Percentiles rank a stretch among this genome's conserved stretches.
Conservation (phyloP, 1,140 invertebrate species). For the Eueides isabella region DNA sequence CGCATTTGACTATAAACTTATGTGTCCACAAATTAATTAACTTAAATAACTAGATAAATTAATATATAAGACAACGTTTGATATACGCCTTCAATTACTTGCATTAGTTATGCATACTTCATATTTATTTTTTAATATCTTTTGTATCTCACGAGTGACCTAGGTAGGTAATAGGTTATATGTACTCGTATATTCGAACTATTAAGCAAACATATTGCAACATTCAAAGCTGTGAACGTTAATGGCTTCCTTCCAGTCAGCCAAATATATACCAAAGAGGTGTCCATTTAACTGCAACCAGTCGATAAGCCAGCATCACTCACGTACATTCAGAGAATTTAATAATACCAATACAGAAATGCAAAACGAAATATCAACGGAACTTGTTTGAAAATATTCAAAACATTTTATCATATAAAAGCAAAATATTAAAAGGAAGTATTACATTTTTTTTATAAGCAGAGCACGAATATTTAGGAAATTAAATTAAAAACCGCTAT, state of each 20-base stretch:
- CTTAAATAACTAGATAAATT: no score
- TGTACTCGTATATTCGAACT: neutral
- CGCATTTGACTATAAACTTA: no score
- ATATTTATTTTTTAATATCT: neutral
- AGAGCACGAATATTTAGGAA: neutral
- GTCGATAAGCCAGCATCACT: constrained; percentile 6
- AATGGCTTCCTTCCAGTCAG: neutral
- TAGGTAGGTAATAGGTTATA: no score
- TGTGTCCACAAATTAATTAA: no score
- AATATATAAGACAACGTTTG: no score
- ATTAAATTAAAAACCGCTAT: constrained; percentile 21
- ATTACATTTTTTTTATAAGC: neutral
- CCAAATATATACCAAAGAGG: constrained; percentile 13
- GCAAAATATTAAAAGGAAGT: neutral
- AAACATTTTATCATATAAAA: neutral
- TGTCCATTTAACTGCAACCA: neutral
- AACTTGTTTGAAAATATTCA: constrained; percentile 1
- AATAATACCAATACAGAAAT: neutral
- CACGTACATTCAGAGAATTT: constrained; percentile 16
- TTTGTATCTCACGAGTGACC: neutral
- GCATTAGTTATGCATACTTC: no score
- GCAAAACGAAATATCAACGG: neutral
- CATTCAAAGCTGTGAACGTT: neutral
- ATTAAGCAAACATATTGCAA: neutral
- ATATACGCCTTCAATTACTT: no score